Conservation (phyloP, 2,113 vertebrate genomes). For the Takifugu bimaculatus region DNA sequence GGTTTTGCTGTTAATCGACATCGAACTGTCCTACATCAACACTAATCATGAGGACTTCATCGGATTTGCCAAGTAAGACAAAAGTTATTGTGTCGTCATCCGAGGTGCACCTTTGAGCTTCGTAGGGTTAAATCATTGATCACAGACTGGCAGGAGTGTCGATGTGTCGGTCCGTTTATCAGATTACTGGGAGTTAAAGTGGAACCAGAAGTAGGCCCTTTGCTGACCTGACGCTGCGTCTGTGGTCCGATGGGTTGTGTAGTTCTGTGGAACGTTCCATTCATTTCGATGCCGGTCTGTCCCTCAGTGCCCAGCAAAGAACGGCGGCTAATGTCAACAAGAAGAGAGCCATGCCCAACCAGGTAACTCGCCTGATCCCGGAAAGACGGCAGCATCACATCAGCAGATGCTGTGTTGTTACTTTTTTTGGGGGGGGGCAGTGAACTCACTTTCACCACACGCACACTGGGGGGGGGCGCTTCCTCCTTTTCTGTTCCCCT, state of each 20-base stretch:
- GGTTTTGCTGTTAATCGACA: conserved; percentile 95
- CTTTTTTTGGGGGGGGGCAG: conserved; percentile 30
- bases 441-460: conserved; percentile 21
- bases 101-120: too few species aligned
- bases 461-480: not conserved
- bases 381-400: conserved; percentile 16
- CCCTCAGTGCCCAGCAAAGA: conserved; percentile 86
- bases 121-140: too few species aligned
- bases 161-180: not conserved
- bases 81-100: not conserved
- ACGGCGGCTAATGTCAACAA: conserved; percentile 83
- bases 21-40: conserved; percentile 98
- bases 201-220: not conserved
- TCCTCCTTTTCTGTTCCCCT: conserved; percentile 12
- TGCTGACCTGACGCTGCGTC: too few species aligned
- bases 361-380: conserved; percentile 63
- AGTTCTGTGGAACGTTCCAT: not conserved
- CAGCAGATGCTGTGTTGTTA: conserved; percentile 26
- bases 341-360: conserved; percentile 92
- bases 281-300: conserved; percentile 9
- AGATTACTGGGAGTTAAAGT: not conserved
- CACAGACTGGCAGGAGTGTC: too few species aligned
- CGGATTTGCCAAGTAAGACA: conserved; percentile 92
- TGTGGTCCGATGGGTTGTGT: not conserved
- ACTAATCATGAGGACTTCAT: conserved; percentile 99